Base-by-base conservation (phyloP, 2,888 invertebrate species). In the Panorpa germanica region DNA sequence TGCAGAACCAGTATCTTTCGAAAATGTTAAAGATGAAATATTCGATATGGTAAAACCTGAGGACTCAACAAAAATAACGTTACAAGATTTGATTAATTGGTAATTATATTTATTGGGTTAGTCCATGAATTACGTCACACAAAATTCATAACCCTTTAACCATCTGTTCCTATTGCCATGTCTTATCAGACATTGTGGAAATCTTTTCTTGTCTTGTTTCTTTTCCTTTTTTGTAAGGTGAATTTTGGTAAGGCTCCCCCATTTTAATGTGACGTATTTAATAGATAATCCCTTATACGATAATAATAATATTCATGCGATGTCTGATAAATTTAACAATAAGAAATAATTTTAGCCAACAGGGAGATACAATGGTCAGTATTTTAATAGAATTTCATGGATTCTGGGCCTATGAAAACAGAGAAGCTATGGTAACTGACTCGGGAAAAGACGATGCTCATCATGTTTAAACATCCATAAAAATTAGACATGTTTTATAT, bases 11-110 rank as follows among this genome's bases (percentile, higher is more conserved):
- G 83, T 91, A 0, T 73, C 72, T 41, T 91, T 93, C 51, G 78
- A 88, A 41, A 91, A 95, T 55, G 81, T 95, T 0, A 90, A 90
- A 51, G 90, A 95, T 59, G 93, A 95, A 58, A 82, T 95, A 40
- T 95, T 91, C 59, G 95, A 95, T 57, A 95, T 96, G 93, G 85
- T 93, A 2, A 76, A 86, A 37, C 90, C 93, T 0, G 68, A 64
- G 34, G 71, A 91, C 52, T 78, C 85, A 0, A 61, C 70, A 7
- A 69, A 70, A 48, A 90, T 95, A 39, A 90, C 88, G 0, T 56
- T 91, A 3, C 70, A 73, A 41, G 93, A 95, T 59, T 63, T 95
- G 31, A 63, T 86, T 27, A 61, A 64, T 33, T 74, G 74, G 74
- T 75, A 50, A 41, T 45, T 38, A 22, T 39, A 4, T 8, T 15